Base-by-base conservation (phyloP, 2,797 vertebrate species). In the Sebastes wilsoni region DNA sequence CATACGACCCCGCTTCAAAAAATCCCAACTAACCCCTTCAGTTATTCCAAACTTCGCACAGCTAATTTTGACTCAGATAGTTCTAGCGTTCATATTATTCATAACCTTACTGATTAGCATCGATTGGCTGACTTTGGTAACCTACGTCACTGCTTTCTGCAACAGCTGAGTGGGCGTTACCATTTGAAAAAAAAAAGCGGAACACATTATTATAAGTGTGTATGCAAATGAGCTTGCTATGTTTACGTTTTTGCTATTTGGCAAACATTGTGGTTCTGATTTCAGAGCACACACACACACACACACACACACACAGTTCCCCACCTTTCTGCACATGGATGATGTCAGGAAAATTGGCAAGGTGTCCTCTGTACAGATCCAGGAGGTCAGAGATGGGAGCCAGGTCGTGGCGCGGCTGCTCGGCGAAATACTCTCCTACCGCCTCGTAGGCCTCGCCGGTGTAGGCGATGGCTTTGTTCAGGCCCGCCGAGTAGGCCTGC, bases 291-390 rank as follows among this genome's bases (percentile, higher is more conserved):
- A 80, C 62, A 80, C 14, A 36, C 34, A 36, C 4, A 36, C 12
- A 80, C 20, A 80, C 62, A 80, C 42, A 52, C 14, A 38, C 36
- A 38, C 36, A 38, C 36, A 38, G 0, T 10, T 56, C 12, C 93
- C 49, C 86, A 99, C 98, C 98, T 99, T 99, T 99, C 95, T 99
- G 98, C 75, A 99, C 97, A 32, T 99, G 98, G 93, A 99, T 97
- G 95, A 99, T 99, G 91, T 99, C 98, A 2, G 98, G 98, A 61
- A 98, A 99, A 92, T 99, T 99, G 92, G 97, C 96, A 93, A 99
- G 95, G 88, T 99, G 98, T 64, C 98, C 98, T 91, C 97, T 97
- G 94, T 99, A 99, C 28, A 99, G 94, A 1, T 97, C 97, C 94
- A 99, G 92, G 85, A 98, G 96, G 95, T 99, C 98, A 88, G 98